These are phyloP conservation scores for Poeciliopsis gracilis DNA, from an alignment of 2,797 vertebrate species.

Conservation along the genomic window DNA sequence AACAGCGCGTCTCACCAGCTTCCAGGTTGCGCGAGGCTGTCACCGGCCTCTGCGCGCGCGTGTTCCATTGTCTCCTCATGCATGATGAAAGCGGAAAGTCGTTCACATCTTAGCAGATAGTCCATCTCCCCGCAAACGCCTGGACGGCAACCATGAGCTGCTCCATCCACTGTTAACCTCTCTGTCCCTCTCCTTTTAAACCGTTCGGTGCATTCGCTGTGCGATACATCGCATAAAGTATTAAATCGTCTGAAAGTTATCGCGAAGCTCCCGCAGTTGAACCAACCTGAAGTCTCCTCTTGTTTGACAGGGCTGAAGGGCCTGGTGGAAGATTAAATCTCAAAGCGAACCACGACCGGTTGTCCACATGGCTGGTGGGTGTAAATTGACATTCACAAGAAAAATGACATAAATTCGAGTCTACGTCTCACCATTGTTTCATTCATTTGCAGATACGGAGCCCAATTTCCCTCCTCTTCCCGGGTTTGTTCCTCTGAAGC, in stretches of 20 bases:
- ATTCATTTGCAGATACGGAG: constrained; percentile 63
- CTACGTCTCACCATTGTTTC: background rate
- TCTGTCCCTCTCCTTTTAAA: background rate
- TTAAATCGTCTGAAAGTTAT: background rate
- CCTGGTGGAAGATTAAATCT: constrained; percentile 12
- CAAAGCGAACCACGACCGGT: constrained; percentile 13
- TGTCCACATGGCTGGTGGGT: constrained; percentile 70
- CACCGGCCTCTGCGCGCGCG: background rate
- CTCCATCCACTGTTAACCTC: constrained; percentile 9
- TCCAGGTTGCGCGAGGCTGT: background rate
- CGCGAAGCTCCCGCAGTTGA: background rate
- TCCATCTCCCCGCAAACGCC: constrained; percentile 41
- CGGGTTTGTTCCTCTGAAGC: constrained; percentile 93
- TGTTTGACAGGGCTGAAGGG: constrained; percentile 30
- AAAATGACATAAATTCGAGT: background rate
- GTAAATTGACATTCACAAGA: background rate
- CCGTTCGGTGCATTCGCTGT: background rate
- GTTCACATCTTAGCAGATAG: constrained; percentile 22
- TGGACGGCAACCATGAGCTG: background rate
- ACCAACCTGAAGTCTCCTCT: constrained; percentile 10
- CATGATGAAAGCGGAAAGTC: constrained; percentile 22
- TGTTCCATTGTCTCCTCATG: background rate
- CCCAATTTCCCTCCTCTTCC: constrained; percentile 97
- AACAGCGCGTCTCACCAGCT: background rate
- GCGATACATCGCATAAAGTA: background rate